Conservation (phyloP, 2,797 vertebrate genomes). For the Morus bassanus region DNA sequence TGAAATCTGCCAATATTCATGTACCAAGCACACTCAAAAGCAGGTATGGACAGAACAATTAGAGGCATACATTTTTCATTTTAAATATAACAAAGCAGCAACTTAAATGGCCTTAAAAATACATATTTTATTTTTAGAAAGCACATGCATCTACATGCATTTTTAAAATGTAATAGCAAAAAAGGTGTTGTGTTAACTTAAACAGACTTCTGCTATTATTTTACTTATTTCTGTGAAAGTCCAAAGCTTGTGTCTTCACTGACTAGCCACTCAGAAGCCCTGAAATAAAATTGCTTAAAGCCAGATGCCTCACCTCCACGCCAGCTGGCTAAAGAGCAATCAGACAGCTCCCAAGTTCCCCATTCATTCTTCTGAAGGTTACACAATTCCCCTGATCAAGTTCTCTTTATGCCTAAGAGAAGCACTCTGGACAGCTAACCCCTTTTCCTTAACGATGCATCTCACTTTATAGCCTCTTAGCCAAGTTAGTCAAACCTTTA, state of each 20-base stretch:
- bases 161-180: not conserved
- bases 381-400: not conserved
- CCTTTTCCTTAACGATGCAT: not conserved
- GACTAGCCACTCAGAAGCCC: not conserved
- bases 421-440: not conserved
- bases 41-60: not conserved
- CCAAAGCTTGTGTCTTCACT: not conserved
- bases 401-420: not conserved
- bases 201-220: not conserved
- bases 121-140: not conserved
- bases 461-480: not conserved
- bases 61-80: not conserved
- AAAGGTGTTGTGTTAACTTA: not conserved
- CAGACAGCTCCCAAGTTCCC: not conserved
- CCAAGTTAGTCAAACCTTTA: not conserved
- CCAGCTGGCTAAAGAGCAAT: not conserved
- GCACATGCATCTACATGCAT: not conserved
- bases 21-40: not conserved
- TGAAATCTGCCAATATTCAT: not conserved
- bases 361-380: not conserved
- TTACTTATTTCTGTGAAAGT: not conserved
- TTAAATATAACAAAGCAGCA: not conserved
- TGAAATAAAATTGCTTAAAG: not conserved
- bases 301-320: not conserved
- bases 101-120: not conserved